phyloP scores from a whole-genome alignment of 2,113 vertebrate species.

The Pithys albifrons region DNA sequence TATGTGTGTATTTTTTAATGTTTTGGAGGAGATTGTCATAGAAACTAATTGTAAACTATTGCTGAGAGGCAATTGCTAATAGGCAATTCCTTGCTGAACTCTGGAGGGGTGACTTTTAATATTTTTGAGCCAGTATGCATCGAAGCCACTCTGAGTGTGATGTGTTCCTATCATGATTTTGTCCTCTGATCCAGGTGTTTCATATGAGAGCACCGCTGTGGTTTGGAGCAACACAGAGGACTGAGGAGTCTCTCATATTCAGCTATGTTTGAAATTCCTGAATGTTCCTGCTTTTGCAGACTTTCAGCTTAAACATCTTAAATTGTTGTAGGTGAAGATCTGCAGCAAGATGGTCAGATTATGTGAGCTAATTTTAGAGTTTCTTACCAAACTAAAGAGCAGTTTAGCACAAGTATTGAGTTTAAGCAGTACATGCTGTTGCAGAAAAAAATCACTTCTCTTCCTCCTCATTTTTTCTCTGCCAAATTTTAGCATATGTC shows the following conservation, averaged over 20 bases:
- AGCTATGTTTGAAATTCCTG: background rate
- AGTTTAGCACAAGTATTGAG: background rate
- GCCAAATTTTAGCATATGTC: slow-evolving; percentile 21
- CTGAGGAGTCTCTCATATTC: background rate
- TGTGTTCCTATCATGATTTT: background rate
- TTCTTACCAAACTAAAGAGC: background rate
- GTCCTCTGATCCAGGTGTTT: background rate
- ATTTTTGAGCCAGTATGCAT: background rate
- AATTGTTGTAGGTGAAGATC: background rate
- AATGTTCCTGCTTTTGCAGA: background rate
- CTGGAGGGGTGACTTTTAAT: background rate
- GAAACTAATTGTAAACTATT: background rate
- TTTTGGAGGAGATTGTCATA: background rate
- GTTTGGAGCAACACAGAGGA: background rate
- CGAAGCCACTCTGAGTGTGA: background rate
- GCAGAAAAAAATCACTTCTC: background rate
- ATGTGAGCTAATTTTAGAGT: background rate
- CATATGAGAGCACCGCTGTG: background rate
- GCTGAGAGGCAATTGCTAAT: background rate
- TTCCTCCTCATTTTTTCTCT: background rate
- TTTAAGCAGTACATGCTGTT: background rate
- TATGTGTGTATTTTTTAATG: background rate
- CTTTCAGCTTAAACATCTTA: background rate
- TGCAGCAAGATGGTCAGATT: background rate
- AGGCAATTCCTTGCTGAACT: background rate